A percentile compares a stretch with the other conserved stretches of the same genome.
Conservation (phyloP, 2,888 invertebrate species). For the Alloscopus bannaensis region DNA sequence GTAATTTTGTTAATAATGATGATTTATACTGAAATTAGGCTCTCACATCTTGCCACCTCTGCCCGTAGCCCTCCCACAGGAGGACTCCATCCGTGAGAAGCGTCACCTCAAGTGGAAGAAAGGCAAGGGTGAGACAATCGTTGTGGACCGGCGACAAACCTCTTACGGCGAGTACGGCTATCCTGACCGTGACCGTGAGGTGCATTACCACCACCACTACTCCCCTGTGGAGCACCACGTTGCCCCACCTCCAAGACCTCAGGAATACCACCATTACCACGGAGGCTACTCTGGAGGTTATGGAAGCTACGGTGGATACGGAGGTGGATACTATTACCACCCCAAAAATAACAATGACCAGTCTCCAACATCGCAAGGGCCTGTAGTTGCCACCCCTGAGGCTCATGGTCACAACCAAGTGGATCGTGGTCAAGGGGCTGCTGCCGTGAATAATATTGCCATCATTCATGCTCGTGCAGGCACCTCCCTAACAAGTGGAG, state of each 20-base stretch:
- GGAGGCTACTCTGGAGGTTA: slow-evolving; percentile 17
- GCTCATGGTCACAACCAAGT: slow-evolving; percentile 23
- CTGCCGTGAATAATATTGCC: slow-evolving; percentile 51
- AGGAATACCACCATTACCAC: slow-evolving; percentile 5
- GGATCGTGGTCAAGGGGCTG: slow-evolving; percentile 47
- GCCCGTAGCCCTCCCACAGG: too few relatives aligned
- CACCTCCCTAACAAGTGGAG: background rate
- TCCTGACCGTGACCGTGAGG: slow-evolving; percentile 12
- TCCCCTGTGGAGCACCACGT: background rate
- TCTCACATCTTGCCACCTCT: too few relatives aligned
- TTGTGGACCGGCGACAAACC: slow-evolving; percentile 7
- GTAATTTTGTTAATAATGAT: too few relatives aligned
- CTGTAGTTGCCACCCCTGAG: background rate
- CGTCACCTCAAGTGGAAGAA: too few relatives aligned
- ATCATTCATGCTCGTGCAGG: slow-evolving; percentile 43
- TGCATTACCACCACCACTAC: slow-evolving; percentile 44
- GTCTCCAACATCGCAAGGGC: too few relatives aligned
- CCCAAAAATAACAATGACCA: too few relatives aligned
- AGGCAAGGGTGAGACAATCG: background rate
- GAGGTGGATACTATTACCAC: slow-evolving; percentile 19
- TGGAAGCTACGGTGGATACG: background rate
- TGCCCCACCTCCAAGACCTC: background rate
- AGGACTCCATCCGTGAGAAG: slow-evolving; percentile 18
- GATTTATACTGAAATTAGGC: too few relatives aligned
- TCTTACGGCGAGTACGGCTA: too few relatives aligned